A percentile compares a stretch with the other conserved stretches of the same genome.
These are phyloP conservation scores for Oscheius sp. DNA, from an alignment of 2,888 invertebrate genomes.

Conservation along the genomic window DNA sequence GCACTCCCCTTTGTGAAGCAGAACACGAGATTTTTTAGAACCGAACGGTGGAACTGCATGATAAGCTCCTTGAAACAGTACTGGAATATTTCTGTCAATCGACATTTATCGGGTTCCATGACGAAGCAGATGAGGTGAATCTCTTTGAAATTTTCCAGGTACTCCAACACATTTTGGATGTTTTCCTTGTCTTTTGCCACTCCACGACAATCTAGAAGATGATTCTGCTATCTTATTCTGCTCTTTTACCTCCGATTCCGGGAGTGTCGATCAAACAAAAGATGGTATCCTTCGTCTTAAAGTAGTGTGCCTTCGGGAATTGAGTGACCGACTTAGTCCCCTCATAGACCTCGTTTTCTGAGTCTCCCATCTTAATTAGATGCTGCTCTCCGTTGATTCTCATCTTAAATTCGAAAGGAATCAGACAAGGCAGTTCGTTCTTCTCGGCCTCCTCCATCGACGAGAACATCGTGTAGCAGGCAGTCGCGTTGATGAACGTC, in stretches of 20 bases:
- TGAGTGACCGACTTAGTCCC: background rate
- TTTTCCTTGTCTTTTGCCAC: background rate
- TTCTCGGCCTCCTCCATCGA: background rate
- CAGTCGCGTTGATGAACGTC: background rate
- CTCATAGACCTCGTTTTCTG: background rate
- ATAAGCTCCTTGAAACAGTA: slow-evolving; percentile 58
- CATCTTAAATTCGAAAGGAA: background rate
- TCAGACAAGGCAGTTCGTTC: background rate
- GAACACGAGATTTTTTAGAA: slow-evolving; percentile 54
- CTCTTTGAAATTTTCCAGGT: background rate
- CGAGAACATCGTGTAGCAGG: background rate
- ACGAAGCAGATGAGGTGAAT: slow-evolving; percentile 47
- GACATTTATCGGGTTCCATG: slow-evolving; percentile 39
- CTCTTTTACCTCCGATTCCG: slow-evolving; percentile 2
- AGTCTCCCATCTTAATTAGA: background rate
- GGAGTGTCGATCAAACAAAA: slow-evolving; percentile 3
- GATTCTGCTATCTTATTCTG: no score
- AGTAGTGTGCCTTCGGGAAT: background rate
- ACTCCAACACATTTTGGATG: slow-evolving; percentile 14
- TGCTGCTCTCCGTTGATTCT: background rate
- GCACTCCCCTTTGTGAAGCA: slow-evolving; percentile 51
- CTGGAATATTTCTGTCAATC: slow-evolving; percentile 38
- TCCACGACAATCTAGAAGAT: background rate
- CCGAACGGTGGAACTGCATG: slow-evolving; percentile 47
- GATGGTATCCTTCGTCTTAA: background rate